A percentile compares a stretch with the other conserved stretches of the same genome.
Conservation (phyloP, 2,797 vertebrate genomes). For the Lacerta bilineata region DNA sequence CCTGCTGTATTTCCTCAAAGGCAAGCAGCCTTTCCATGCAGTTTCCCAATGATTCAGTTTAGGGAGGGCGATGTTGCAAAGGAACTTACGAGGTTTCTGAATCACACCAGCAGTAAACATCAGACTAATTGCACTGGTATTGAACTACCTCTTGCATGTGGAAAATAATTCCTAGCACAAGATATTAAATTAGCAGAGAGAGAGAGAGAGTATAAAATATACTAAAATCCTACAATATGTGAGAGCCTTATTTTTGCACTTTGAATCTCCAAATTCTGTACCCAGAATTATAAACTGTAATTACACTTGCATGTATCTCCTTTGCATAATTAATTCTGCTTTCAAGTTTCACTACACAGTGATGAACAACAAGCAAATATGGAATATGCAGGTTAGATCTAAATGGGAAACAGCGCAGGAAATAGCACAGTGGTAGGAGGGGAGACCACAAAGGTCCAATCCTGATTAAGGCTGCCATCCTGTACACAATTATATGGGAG, state of each 20-base stretch:
- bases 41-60: not conserved
- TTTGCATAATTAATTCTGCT: constrained; percentile 19
- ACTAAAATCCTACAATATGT: too few relatives aligned
- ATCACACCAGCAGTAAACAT: constrained; percentile 1
- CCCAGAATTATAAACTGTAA: constrained; percentile 12
- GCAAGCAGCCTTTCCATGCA: not conserved
- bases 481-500: not conserved
- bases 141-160: not conserved
- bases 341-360: not conserved
- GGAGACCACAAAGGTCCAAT: not conserved
- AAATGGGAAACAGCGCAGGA: not conserved
- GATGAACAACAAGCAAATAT: not conserved
- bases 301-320: not conserved
- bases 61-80: not conserved
- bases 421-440: not conserved
- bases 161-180: not conserved
- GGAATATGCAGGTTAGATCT: not conserved
- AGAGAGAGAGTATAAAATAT: too few relatives aligned
- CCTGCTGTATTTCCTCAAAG: not conserved
- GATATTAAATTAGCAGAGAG: not conserved
- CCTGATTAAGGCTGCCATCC: not conserved
- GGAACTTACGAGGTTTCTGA: not conserved
- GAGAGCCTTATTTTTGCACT: not conserved
- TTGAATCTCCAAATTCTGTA: not conserved
- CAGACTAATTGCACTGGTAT: not conserved